These are phyloP conservation scores for Pyralis farinalis DNA, from an alignment of 2,888 invertebrate genomes.

Conservation along the genomic window DNA sequence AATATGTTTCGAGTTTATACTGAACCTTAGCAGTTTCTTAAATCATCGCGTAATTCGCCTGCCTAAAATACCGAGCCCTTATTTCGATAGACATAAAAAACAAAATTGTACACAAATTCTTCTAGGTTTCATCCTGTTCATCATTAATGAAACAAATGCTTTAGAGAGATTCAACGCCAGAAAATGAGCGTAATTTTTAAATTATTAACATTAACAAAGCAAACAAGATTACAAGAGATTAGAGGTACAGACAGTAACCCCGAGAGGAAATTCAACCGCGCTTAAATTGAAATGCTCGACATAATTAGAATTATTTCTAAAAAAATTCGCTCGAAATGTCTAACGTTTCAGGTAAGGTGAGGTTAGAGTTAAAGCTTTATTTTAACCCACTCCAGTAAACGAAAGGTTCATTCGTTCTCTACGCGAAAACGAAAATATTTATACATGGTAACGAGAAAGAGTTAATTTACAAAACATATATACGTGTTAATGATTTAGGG, in stretches of 20 bases:
- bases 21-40: not conserved
- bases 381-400: too few species aligned
- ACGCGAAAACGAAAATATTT: too few species aligned
- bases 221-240: not conserved
- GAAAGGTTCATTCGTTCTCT: too few species aligned
- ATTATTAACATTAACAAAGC: not conserved
- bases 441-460: too few species aligned
- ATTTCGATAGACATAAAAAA: not conserved
- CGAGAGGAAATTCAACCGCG: not conserved
- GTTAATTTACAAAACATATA: too few species aligned
- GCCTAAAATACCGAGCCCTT: not conserved
- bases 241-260: not conserved
- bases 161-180: not conserved
- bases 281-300: not conserved
- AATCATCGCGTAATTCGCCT: not conserved
- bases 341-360: too few species aligned
- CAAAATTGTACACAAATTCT: not conserved
- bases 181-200: not conserved
- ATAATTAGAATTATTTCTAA: not conserved
- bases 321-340: not conserved
- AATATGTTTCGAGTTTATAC: slow-evolving; percentile 28
- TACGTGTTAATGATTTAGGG: too few species aligned
- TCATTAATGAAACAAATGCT: not conserved
- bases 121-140: too few species aligned
- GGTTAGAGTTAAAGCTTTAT: too few species aligned